Conservation (phyloP, 1,140 invertebrate species). For the Nymphalis io region DNA sequence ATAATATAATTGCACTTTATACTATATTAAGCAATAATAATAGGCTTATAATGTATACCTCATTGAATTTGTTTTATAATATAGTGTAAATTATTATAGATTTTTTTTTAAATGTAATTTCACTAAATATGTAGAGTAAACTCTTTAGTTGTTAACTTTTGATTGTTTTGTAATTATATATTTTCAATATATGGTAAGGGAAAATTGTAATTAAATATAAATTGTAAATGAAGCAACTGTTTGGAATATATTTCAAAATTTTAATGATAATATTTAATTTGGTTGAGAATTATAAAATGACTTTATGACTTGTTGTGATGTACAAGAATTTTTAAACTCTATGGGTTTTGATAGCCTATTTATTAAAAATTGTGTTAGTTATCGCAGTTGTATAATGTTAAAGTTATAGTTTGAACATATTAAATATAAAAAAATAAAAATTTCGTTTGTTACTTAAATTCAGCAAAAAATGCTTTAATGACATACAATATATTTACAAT, state of each 20-base stretch:
- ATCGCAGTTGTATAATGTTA: conserved; percentile 4
- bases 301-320: conserved; percentile 26
- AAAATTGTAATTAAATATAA: background rate
- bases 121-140: conserved; percentile 16
- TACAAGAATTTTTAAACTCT: conserved; percentile 29
- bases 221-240: background rate
- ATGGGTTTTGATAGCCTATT: conserved; percentile 5
- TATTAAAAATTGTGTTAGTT: conserved; percentile 18
- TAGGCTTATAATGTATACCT: background rate
- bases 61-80: conserved; percentile 4
- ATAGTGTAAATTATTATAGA: background rate
- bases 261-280: conserved; percentile 12
- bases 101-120: conserved; percentile 17
- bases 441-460: background rate
- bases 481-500: background rate
- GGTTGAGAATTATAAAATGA: conserved; percentile 17
- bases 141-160: conserved; percentile 22
- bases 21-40: background rate
- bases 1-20: background rate
- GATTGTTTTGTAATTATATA: conserved; percentile 17
- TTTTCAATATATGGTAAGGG: conserved; percentile 5
- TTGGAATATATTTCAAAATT: background rate
- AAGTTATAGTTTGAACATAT: background rate
- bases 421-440: background rate
- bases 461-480: background rate